Base-by-base conservation (phyloP, 2,113 vertebrate genomes). In the Anser brachyrhynchus region DNA sequence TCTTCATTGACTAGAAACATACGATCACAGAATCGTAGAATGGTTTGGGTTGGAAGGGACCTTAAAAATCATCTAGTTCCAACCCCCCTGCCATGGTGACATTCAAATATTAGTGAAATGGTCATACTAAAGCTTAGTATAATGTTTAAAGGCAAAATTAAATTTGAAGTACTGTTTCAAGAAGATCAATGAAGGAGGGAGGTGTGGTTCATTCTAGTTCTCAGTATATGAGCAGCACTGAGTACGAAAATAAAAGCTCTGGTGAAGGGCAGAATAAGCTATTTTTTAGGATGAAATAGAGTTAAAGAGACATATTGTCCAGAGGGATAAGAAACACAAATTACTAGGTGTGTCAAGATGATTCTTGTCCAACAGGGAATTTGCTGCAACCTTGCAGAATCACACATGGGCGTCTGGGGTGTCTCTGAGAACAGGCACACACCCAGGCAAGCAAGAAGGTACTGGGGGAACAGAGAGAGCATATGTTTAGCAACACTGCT, bases 351-450 rank as follows among this genome's bases (percentile, higher is more conserved):
- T 83, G 35, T 49, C 71, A 64, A 58, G 67, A 54, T 49, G 33
- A 49, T 79, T 82, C 33, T 64, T 79, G 13, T 91, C 46, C 52
- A 93, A 17, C 26, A 67, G 37, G 10, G 28, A 95, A 59, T 72
- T 31, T 75, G 43, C 20, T 87, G n/a, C 61, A 87, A 13, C 21
- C 31, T 54, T 0, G 0, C 12, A 77, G 51, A 86, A 66, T n/a
- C 5, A 0, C 35, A 64, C 4, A 2, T 51, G 35, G n/a, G 10
- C 0, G 0, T 55, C 57, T 43, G 33, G 33, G n/a, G 8, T 61
- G 11, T 65, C 77, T 78, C 61, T 89, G 43, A 84, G 62, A 87
- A 43, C 15, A 69, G 2, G 6, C 8, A 35, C 20, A 49, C 1
- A 1, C 7, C 20, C 61, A 69, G 33, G 4, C 6, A 87, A 71